Evolutionary conservation across 1,140 invertebrate species (phyloP), one percentile per base, ranked within the genome.

Genomic region (Drosophila truncata): DNA sequence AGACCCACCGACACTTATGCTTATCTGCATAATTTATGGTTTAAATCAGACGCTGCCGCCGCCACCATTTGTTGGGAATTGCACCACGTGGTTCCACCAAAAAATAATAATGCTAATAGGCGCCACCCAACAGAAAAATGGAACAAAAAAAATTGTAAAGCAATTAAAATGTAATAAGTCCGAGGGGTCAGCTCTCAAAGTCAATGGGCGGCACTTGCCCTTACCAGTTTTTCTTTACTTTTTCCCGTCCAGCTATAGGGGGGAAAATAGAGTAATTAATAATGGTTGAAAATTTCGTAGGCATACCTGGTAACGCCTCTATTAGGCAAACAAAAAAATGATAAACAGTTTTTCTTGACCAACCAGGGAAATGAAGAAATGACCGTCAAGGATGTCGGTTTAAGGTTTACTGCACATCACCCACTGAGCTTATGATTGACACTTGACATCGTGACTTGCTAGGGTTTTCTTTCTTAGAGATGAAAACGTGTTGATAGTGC

Each of bases 11-110:
- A 62, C 78, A 82, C 75, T 88, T 90, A 62, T 58, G 78, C 81
- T 90, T 90, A 90, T 90, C 85, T 90, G 81, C 82, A 85, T 90
- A 90, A 90, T 90, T 90, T 90, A 85, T 90, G 86, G 74, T 73
- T 65, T 71, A 90, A 90, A 90, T 90, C 81, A 79, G 70, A 90
- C 82, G 83, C 13, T 20, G 47, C 66, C 52, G 63, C 20, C 46
- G 47, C 66, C 52, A 66, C 16, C 46, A 35, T 52, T 67, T 67
- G 23, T 80, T 87, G 80, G 85, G 85, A 90, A 88, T 84, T 88
- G 78, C 85, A 90, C 78, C 86, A 85, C 82, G 86, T 90, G 85
- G 85, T 76, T 47, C 42, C 25, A 55, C 46, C 33, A 14, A 80
- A 84, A 54, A 35, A 54, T 23, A 55, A 55, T 37, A 55, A 87